phyloP scores from a whole-genome alignment of 2,888 invertebrate genomes.

The Ophioninae sp. region DNA sequence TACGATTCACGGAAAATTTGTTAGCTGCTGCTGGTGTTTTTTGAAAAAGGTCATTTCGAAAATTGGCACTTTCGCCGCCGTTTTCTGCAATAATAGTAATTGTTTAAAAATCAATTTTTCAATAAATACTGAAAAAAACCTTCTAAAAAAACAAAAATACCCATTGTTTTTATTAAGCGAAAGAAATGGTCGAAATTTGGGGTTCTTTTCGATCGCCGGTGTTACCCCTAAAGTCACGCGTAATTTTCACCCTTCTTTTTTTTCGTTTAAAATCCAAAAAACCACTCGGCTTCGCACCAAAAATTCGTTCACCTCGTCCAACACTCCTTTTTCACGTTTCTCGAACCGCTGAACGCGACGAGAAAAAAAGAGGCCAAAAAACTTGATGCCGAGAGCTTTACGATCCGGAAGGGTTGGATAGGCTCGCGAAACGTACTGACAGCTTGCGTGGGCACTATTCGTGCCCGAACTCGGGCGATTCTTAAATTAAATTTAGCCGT shows the following conservation, averaged over 20 bases:
- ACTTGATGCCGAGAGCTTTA: constrained; percentile 37
- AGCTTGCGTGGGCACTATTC: constrained; percentile 65
- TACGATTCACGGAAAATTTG: too few species aligned
- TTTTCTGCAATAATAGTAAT: too few species aligned
- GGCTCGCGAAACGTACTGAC: constrained; percentile 51
- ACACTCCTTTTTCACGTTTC: neutral
- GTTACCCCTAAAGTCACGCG: neutral
- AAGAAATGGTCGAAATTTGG: too few species aligned
- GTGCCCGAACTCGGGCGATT: constrained; percentile 70
- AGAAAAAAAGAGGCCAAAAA: constrained; percentile 4
- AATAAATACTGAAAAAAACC: too few species aligned
- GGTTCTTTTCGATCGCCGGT: too few species aligned
- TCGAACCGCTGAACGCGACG: neutral
- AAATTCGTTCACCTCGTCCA: neutral
- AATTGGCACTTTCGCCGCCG: too few species aligned
- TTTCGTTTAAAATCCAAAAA: neutral
- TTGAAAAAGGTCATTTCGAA: too few species aligned
- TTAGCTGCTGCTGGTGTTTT: too few species aligned
- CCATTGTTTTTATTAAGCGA: too few species aligned
- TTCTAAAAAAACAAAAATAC: too few species aligned
- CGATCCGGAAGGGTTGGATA: constrained; percentile 57
- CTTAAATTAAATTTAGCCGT: constrained; percentile 75
- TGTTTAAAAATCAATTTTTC: too few species aligned
- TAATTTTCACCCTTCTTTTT: neutral
- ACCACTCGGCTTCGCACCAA: neutral